Evolutionary conservation across 2,113 vertebrate species (phyloP), one percentile per base, ranked within the genome.

Genomic region (Aleadryas rufinucha): DNA sequence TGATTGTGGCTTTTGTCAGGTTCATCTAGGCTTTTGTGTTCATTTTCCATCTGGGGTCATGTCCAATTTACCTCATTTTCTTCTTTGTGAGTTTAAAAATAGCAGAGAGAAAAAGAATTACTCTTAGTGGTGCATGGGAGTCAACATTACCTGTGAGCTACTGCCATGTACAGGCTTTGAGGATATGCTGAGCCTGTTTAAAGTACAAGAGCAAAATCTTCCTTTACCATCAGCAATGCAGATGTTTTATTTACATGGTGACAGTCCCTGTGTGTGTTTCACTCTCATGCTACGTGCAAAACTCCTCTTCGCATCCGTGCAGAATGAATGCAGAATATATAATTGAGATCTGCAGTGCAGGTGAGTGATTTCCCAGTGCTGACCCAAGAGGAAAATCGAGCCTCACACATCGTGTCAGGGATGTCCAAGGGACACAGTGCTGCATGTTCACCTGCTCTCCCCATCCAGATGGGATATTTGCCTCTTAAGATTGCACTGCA

Each of bases 1-100:
- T 97, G 93, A 96, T 96, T 97, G 89, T 96, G 86, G 83, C 80
- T 95, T 95, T 96, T 97, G 74, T 96, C 61, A 52, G 84, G 71
- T 75, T 97, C 87, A 75, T 75, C 65, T 65, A 69, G 86, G 64
- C 79, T 96, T 83, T 95, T 96, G 87, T 26, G 70, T 44, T 93
- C 81, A 80, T 93, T 97, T 96, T 75, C 53, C 79, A 78, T 91
- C 88, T 77, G 44, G 66, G 95, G 86, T 94, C 90, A 61, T 72
- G 86, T 95, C 79, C 78, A 92, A 93, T 96, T 96, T 96, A 89
- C 76, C 90, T 94, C 93, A 85, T 95, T 95, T 96, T 96, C 83
- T 94, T 93, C 72, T 89, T 93, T 87, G 64, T 52, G 89, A 96
- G 64, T 93, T 93, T 92, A 92, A 92, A 95, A 92, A 90, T 78